A percentile compares a stretch with the other conserved stretches of the same genome.
These are phyloP conservation scores for Ophraella communa DNA, from an alignment of 2,888 invertebrate genomes.

Conservation along the genomic window DNA sequence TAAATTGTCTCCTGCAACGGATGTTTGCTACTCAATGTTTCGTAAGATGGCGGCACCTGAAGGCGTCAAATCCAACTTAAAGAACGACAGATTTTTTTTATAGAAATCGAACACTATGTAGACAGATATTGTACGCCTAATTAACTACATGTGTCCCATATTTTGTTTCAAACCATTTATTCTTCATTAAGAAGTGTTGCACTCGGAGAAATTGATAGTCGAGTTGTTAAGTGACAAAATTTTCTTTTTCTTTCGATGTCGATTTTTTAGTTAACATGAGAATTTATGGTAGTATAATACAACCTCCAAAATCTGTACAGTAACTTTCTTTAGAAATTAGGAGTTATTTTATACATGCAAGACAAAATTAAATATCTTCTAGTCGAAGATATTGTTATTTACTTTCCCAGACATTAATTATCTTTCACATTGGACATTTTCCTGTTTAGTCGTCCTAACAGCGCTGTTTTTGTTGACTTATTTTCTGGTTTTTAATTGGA, in stretches of 20 bases:
- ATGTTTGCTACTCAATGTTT: conserved; percentile 51
- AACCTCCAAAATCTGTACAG: too few relatives aligned
- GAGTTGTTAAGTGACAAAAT: conserved; percentile 8
- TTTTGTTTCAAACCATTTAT: conserved; percentile 27
- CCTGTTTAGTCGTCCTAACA: too few relatives aligned
- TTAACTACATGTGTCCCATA: conserved; percentile 47
- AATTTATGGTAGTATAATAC: not conserved
- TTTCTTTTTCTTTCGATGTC: not conserved
- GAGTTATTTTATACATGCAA: too few relatives aligned
- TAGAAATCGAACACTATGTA: conserved; percentile 48
- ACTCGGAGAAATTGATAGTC: conserved; percentile 3
- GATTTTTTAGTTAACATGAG: not conserved
- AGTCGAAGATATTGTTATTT: too few relatives aligned
- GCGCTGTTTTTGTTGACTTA: too few relatives aligned
- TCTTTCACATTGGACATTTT: too few relatives aligned
- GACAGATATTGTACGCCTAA: conserved; percentile 50
- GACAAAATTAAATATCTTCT: too few relatives aligned
- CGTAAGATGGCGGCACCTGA: conserved; percentile 42
- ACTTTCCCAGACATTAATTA: too few relatives aligned
- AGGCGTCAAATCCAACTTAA: conserved; percentile 34
- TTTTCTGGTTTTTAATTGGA: too few relatives aligned
- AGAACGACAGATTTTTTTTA: conserved; percentile 44
- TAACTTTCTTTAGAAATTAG: too few relatives aligned
- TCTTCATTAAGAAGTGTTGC: conserved; percentile 13
- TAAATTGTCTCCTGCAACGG: conserved; percentile 47